These are phyloP conservation scores for Drosophila anomalata DNA, from an alignment of 2,888 invertebrate species.

Conservation along the genomic window DNA sequence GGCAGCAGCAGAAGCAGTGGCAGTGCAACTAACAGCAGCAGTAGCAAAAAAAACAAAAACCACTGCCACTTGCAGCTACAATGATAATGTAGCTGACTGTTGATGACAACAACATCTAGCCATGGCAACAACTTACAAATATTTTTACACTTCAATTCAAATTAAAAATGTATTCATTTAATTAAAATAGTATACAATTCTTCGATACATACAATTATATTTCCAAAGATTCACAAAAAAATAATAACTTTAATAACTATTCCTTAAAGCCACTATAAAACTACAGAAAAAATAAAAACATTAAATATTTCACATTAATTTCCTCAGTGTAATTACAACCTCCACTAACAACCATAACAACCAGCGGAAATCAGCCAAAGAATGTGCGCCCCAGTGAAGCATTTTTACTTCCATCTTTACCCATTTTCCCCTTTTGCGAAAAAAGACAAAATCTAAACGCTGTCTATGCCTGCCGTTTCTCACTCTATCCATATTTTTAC, in stretches of 20 bases:
- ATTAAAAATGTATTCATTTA: not conserved
- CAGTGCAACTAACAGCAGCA: constrained; percentile 43
- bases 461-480: constrained; percentile 56
- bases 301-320: not conserved
- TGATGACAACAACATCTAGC: constrained; percentile 40
- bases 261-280: no score
- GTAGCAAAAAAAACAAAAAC: constrained; percentile 54
- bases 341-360: constrained; percentile 44
- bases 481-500: constrained; percentile 24
- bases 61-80: constrained; percentile 38
- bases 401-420: constrained; percentile 2
- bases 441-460: constrained; percentile 47
- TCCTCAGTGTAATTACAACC: constrained; percentile 7
- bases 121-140: constrained; percentile 24
- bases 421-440: constrained; percentile 28
- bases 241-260: no score
- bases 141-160: not conserved
- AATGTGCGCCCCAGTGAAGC: constrained; percentile 47
- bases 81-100: constrained; percentile 39
- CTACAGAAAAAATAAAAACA: no score
- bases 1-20: constrained; percentile 41
- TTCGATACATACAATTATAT: no score
- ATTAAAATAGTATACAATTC: no score
- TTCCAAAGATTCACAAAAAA: no score
- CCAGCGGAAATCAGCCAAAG: constrained; percentile 75